Conservation (phyloP, 2,888 invertebrate species). For the Ernsta delagoae region DNA sequence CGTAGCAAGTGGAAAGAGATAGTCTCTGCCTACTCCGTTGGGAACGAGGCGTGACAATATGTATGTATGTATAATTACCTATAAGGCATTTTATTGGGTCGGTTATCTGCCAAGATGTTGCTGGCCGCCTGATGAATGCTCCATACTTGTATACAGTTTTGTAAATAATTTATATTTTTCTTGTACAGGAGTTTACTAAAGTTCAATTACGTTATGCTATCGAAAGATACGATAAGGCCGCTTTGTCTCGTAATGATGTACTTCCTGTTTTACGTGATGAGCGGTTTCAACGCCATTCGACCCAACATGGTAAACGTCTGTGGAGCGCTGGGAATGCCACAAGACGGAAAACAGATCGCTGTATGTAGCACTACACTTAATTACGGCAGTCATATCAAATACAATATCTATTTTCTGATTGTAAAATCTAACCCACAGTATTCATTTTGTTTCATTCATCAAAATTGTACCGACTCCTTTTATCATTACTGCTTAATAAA, state of each 20-base stretch:
- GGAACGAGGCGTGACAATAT: too few species aligned
- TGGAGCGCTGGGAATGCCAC: constrained; percentile 72
- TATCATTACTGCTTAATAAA: too few species aligned
- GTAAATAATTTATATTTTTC: neutral
- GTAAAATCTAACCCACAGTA: too few species aligned
- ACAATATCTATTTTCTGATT: too few species aligned
- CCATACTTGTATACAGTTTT: neutral
- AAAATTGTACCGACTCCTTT: too few species aligned
- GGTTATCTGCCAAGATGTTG: neutral
- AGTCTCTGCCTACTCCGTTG: too few species aligned
- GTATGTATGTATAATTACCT: too few species aligned
- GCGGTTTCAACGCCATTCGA: constrained; percentile 76
- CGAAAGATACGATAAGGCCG: constrained; percentile 81
- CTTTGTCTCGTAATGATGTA: constrained; percentile 73
- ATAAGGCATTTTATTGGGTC: neutral
- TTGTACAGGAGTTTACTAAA: constrained; percentile 57
- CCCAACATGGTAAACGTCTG: constrained; percentile 84
- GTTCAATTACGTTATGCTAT: constrained; percentile 71
- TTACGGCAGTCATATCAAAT: too few species aligned
- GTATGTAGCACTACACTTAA: constrained; percentile 50
- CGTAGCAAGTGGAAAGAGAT: too few species aligned
- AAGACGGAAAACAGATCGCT: constrained; percentile 67
- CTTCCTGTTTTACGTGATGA: constrained; percentile 81
- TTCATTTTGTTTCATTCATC: too few species aligned
- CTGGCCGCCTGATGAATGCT: neutral